Percentiles rank a stretch among this genome's conserved stretches.
Evolutionary conservation across 2,888 invertebrate species (phyloP).

Genomic region (Noctua janthe): DNA sequence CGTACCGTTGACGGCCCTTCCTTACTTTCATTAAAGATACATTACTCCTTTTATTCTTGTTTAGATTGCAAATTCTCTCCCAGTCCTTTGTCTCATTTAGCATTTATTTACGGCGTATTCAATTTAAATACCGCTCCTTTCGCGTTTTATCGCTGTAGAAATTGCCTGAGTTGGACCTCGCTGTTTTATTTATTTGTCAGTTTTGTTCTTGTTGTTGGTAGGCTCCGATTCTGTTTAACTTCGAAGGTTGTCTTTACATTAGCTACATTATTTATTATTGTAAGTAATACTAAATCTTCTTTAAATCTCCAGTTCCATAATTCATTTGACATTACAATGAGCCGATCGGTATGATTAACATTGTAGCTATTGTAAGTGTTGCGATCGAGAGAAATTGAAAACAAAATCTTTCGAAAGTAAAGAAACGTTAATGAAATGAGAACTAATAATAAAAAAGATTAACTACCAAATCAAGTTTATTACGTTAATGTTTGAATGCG

Average conservation of each 20-base stretch:
- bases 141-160: constrained; percentile 86
- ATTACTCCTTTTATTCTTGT: constrained; percentile 87
- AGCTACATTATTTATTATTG: constrained; percentile 62
- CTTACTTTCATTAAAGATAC: constrained; percentile 85
- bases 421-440: constrained; percentile 54
- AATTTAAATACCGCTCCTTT: constrained; percentile 88
- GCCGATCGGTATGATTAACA: constrained; percentile 40
- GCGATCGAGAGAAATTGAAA: constrained; percentile 43
- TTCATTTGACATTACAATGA: constrained; percentile 68
- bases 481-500: no score
- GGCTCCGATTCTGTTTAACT: constrained; percentile 72
- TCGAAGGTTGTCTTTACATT: constrained; percentile 60
- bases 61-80: constrained; percentile 86
- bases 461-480: no score
- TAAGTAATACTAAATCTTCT: constrained; percentile 62
- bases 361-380: constrained; percentile 54
- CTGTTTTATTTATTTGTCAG: constrained; percentile 86
- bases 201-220: constrained; percentile 79
- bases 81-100: constrained; percentile 89
- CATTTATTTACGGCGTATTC: constrained; percentile 89
- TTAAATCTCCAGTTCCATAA: constrained; percentile 60
- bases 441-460: constrained; percentile 54
- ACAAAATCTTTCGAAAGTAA: constrained; percentile 61
- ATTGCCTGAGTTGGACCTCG: constrained; percentile 82
- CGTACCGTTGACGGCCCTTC: constrained; percentile 70